These are phyloP conservation scores for Corythucha ciliata DNA, from an alignment of 2,888 invertebrate genomes.

Conservation along the genomic window DNA sequence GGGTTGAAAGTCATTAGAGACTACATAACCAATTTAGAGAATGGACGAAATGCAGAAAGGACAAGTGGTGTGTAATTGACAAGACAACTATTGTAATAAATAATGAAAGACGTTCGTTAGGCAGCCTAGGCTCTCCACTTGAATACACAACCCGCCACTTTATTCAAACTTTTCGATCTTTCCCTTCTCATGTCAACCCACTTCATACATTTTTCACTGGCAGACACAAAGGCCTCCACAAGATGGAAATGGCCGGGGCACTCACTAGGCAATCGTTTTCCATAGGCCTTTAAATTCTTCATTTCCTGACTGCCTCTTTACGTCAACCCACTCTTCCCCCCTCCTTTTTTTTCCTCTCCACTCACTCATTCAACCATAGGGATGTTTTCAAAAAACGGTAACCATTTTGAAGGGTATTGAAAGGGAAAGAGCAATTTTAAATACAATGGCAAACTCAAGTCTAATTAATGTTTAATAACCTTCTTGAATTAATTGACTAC, in stretches of 20 bases:
- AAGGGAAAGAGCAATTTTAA: too few relatives aligned
- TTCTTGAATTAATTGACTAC: too few relatives aligned
- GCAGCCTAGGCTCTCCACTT: constrained; percentile 12
- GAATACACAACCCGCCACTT: constrained; percentile 18
- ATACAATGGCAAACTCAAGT: too few relatives aligned
- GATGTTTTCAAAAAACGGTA: too few relatives aligned
- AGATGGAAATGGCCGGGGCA: constrained; percentile 14
- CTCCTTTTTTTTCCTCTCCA: neutral
- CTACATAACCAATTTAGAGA: constrained; percentile 21
- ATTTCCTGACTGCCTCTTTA: constrained; percentile 17
- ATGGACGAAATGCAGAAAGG: constrained; percentile 9
- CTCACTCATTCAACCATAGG: neutral
- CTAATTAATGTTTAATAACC: too few relatives aligned
- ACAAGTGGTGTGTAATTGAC: constrained; percentile 20
- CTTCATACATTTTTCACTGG: constrained; percentile 23
- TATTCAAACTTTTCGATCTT: constrained; percentile 21
- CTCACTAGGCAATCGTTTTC: constrained; percentile 21
- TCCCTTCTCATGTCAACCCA: constrained; percentile 7
- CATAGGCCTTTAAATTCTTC: constrained; percentile 19
- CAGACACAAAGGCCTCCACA: constrained; percentile 19
- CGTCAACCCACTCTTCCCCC: constrained; percentile 15
- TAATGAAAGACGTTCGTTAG: constrained; percentile 25
- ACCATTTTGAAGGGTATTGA: too few relatives aligned
- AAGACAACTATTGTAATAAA: constrained; percentile 24
- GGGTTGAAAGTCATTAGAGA: constrained; percentile 19